These are phyloP conservation scores for Gouania willdenowi DNA, from an alignment of 2,797 vertebrate species.

Conservation along the genomic window DNA sequence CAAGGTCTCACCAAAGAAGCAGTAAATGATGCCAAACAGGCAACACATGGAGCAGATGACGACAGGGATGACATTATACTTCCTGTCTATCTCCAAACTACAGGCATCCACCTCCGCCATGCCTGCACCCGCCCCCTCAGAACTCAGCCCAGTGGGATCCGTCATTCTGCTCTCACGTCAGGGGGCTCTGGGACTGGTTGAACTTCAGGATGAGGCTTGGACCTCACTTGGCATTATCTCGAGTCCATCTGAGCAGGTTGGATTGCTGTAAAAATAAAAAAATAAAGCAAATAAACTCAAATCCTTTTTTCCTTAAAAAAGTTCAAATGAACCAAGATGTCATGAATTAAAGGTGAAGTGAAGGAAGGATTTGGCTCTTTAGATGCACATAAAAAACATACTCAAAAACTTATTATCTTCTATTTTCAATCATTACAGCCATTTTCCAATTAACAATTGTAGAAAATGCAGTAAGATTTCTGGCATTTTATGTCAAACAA, in stretches of 20 bases:
- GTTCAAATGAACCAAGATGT: too few relatives aligned
- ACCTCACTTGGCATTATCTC: constrained; percentile 43
- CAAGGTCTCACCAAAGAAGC: constrained; percentile 83
- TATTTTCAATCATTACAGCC: too few relatives aligned
- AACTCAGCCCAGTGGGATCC: constrained; percentile 66
- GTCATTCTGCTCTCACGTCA: constrained; percentile 55
- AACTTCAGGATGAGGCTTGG: constrained; percentile 11
- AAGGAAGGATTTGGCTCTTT: too few relatives aligned
- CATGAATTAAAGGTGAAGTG: too few relatives aligned
- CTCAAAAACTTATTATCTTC: too few relatives aligned
- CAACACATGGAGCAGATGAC: constrained; percentile 86
- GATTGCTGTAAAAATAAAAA: constrained; percentile 15
- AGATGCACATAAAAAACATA: too few relatives aligned
- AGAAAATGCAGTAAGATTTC: too few relatives aligned
- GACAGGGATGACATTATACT: constrained; percentile 78
- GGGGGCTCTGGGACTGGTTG: constrained; percentile 7
- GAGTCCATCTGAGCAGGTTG: constrained; percentile 56
- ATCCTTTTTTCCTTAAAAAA: too few relatives aligned
- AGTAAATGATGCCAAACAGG: constrained; percentile 87
- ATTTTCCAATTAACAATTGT: too few relatives aligned
- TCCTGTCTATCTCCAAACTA: constrained; percentile 73
- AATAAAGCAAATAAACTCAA: constrained; percentile 2
- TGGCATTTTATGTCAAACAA: too few relatives aligned
- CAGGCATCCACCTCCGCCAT: constrained; percentile 66
- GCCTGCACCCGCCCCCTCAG: constrained; percentile 61